Conservation (phyloP, 1,140 invertebrate species). For the Scaptomyza graminum region DNA sequence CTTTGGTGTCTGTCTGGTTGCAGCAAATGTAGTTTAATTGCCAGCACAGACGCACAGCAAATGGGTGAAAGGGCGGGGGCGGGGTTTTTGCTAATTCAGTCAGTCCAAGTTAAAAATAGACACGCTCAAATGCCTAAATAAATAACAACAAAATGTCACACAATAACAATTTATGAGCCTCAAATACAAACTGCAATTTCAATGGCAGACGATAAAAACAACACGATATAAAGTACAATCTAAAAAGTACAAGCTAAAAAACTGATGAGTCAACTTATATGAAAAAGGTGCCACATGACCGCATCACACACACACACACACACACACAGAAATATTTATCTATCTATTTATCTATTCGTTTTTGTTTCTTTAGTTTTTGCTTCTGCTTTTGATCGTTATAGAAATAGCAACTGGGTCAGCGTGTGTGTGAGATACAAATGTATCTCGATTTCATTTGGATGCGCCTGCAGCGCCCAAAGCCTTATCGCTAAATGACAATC, state of each 20-base stretch:
- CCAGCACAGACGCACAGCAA: constrained; percentile 20
- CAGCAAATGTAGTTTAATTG: constrained; percentile 75
- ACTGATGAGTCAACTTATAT: constrained; percentile 70
- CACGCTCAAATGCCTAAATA: constrained; percentile 68
- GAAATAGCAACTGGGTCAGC: constrained; percentile 65
- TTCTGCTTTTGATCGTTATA: constrained; percentile 52
- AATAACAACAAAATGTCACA: constrained; percentile 74
- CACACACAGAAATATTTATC: background rate
- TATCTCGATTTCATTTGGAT: constrained; percentile 78
- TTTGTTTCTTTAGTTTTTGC: constrained; percentile 59
- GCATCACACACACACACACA: constrained; percentile 13
- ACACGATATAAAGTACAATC: constrained; percentile 13
- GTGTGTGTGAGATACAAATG: constrained; percentile 54
- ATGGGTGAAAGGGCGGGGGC: background rate
- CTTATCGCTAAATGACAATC: constrained; percentile 75
- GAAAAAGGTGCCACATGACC: constrained; percentile 57
- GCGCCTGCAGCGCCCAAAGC: constrained; percentile 37
- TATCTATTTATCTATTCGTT: constrained; percentile 3
- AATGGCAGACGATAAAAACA: constrained; percentile 75
- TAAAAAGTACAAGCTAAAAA: constrained; percentile 32
- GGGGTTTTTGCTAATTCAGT: constrained; percentile 17
- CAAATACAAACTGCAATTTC: constrained; percentile 67
- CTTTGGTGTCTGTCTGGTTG: constrained; percentile 76
- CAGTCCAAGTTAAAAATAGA: constrained; percentile 75
- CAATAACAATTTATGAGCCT: constrained; percentile 75